These are phyloP conservation scores for Xestoiulus laeticollis DNA, from an alignment of 2,888 invertebrate genomes.

Conservation along the genomic window DNA sequence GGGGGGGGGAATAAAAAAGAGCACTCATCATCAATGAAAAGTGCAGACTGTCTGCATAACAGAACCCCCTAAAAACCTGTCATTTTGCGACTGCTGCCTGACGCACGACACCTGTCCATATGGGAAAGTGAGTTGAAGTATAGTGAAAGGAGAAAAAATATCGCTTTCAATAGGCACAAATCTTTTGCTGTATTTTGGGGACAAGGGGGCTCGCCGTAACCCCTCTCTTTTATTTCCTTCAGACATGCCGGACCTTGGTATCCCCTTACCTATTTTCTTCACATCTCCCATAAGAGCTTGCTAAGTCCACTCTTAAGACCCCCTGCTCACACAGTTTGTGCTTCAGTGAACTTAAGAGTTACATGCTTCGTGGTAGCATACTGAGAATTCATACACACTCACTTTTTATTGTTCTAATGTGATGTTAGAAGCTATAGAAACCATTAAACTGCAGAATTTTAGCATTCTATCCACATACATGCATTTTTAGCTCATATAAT, in stretches of 20 bases:
- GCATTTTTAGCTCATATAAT: too few species aligned
- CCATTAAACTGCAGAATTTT: too few species aligned
- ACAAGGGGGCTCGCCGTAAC: not conserved
- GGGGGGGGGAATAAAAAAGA: not conserved
- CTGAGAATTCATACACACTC: not conserved
- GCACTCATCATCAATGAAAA: not conserved
- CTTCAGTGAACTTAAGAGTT: not conserved
- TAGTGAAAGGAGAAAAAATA: not conserved
- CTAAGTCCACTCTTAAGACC: not conserved
- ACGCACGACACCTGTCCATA: constrained; percentile 33
- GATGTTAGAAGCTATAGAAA: too few species aligned
- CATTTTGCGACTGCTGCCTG: constrained; percentile 30
- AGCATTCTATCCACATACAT: too few species aligned
- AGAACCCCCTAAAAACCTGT: not conserved
- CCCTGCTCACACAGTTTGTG: not conserved
- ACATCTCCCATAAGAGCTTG: not conserved
- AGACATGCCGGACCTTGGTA: not conserved
- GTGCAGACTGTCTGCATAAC: constrained; percentile 32
- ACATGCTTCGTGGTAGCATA: not conserved
- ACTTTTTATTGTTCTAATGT: too few species aligned
- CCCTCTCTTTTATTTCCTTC: constrained; percentile 6
- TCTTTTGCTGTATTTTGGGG: not conserved
- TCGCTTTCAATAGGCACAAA: not conserved
- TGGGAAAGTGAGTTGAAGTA: constrained; percentile 24
- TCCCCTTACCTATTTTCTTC: constrained; percentile 31